Conservation (phyloP, 2,113 vertebrate genomes). For the Vulpes ferrilata region DNA sequence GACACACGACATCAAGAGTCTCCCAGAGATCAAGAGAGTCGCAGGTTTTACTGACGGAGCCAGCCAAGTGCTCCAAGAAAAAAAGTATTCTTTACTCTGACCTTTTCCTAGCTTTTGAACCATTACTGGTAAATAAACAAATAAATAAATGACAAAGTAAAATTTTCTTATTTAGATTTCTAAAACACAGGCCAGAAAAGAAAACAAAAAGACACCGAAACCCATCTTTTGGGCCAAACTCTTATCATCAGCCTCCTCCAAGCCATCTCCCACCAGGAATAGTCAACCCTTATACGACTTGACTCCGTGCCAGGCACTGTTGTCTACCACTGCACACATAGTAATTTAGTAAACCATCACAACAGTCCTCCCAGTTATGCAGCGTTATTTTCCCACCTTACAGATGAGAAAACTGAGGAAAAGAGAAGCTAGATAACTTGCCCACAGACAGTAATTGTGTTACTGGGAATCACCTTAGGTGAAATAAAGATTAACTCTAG, state of each 20-base stretch:
- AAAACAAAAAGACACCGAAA: background rate
- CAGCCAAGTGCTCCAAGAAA: background rate
- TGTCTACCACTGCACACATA: background rate
- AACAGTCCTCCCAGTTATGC: background rate
- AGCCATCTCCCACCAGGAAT: background rate
- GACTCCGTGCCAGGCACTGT: background rate
- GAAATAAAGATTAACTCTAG: slow-evolving; percentile 66
- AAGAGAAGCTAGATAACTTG: slow-evolving; percentile 30
- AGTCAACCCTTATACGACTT: background rate
- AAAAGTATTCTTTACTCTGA: background rate
- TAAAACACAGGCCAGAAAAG: background rate
- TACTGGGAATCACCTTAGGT: slow-evolving; percentile 23
- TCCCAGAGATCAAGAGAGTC: background rate
- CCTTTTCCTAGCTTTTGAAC: slow-evolving; percentile 5
- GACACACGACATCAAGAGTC: background rate
- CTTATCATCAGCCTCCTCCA: background rate
- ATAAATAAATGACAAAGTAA: background rate
- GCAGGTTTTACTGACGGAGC: background rate
- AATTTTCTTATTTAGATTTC: background rate
- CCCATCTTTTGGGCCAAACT: background rate
- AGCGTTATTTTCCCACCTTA: slow-evolving; percentile 47
- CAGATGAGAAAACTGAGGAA: slow-evolving; percentile 60
- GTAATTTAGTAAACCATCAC: background rate
- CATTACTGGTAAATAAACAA: background rate
- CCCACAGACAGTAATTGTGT: background rate